Base-by-base conservation (phyloP, 1,140 invertebrate species). In the Ceratina japonica region DNA sequence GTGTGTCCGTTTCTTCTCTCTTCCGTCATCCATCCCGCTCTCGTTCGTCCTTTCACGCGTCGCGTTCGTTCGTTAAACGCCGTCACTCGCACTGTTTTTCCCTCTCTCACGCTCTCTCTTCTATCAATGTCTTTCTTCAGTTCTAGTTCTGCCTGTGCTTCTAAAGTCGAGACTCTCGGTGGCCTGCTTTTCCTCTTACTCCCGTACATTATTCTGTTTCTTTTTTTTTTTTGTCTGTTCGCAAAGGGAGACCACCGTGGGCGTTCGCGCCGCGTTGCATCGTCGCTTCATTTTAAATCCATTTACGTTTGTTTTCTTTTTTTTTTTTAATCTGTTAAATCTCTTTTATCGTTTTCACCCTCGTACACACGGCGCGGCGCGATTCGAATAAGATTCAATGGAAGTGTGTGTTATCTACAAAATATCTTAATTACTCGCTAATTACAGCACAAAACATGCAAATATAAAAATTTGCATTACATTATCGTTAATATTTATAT, bases 391-490 rank as follows among this genome's bases (percentile, higher is more conserved):
- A 89, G 88, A 90, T 89, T 90, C 88, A 90, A 90, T 90, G 89
- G 89, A 90, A 90, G 89, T 90, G 89, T 89, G 79, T 87, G 82
- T 86, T 86, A 87, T 92, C 91, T 92, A 92, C 91, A 92, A 92
- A 92, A 92, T 92, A 92, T 90, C 90, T 91, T 91, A 91, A 91
- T 92, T 91, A 91, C 89, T 92, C 86, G 91, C 91, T 91, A 92
- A 92, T 92, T 92, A 92, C 91, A 91, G 91, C 90, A 92, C 90
- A 91, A 91, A 91, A 91, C 89, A 92, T 91, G 91, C 91, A 92
- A 92, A 92, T 92, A 88, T 89, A 89, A 91, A 91, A 89, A 91
- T 91, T 92, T 92, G 91, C 91, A 92, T 90, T 92, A 91, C 89
- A 91, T 89, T 89, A 89, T 90, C 81, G 86, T 89, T 87, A 88